Evolutionary conservation across 2,113 vertebrate species (phyloP).

Genomic region (Onychostoma macrolepis): DNA sequence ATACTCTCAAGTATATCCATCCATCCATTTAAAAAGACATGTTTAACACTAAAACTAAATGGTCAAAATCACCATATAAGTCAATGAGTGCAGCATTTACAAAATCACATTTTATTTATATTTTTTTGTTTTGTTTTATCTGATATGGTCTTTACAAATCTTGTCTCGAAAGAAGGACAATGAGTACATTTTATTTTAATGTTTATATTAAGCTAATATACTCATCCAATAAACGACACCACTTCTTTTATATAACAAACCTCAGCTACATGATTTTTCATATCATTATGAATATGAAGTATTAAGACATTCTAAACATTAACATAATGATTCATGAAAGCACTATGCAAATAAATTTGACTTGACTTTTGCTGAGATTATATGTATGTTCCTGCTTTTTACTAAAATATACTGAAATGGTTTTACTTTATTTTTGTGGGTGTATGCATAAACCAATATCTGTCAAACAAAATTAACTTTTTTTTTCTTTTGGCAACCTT

Average conservation of each 20-base stretch:
- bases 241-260: background rate
- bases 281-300: background rate
- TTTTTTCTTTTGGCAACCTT: background rate
- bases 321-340: background rate
- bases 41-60: conserved; percentile 44
- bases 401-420: background rate
- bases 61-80: conserved; percentile 2
- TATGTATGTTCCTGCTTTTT: background rate
- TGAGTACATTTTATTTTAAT: background rate
- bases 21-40: conserved; percentile 39
- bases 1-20: conserved; percentile 40
- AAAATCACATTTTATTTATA: background rate
- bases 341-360: background rate
- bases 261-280: background rate
- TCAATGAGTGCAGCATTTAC: background rate
- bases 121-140: too few relatives aligned
- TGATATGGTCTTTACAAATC: background rate
- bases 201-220: background rate
- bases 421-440: background rate
- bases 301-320: background rate
- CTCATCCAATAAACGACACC: background rate
- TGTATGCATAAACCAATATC: background rate
- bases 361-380: background rate
- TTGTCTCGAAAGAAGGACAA: background rate
- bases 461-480: background rate